Base-by-base conservation (phyloP, 2,888 invertebrate genomes). In the Limnephilus lunatus region DNA sequence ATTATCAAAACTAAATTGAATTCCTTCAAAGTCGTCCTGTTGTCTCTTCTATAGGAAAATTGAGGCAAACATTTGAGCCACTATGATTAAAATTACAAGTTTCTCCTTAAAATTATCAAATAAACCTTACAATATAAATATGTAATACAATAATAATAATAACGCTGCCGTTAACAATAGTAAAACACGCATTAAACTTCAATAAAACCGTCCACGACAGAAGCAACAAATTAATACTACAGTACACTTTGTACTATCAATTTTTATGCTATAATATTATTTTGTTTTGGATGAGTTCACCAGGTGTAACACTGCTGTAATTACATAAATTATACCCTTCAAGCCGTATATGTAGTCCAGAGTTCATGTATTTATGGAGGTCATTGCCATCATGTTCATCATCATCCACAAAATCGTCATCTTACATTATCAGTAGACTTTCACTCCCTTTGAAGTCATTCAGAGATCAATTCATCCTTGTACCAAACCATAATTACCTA, bases 61-160 rank as follows among this genome's bases (percentile, higher is more conserved):
- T 88, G 88, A 88, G 88, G 88, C 88, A 68, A 88, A 53, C 35
- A 68, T 53, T 88, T 88, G 88, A 88, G 88, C 88, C 35, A 68
- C 44, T 44, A 30, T 39, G 11, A 35, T 83, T 86, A n/a, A n/a
- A 53, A 68, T 68, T 87, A 53, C 53, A 31, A 88, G 19, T 14
- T 88, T 88, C 86, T 39, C 35, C 88, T 88, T 88, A 87, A 53
- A 53, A 68, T 68, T 88, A 88, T 80, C 53, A 88, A 88, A 88
- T 30, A 88, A 88, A 31, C 25, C 88, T 68, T 88, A 85, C 82
- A 32, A 32, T 82, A 82, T 86, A 83, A 83, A 83, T 35, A 39
- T 14, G 9, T 86, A 86, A 30, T 86, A 86, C 68, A 25, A 68
- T 68, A 48, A 48, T 81, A 82, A 82, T 82, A 32, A 82, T 82